phyloP scores from a whole-genome alignment of 2,888 invertebrate genomes.

The Plebejus anna region DNA sequence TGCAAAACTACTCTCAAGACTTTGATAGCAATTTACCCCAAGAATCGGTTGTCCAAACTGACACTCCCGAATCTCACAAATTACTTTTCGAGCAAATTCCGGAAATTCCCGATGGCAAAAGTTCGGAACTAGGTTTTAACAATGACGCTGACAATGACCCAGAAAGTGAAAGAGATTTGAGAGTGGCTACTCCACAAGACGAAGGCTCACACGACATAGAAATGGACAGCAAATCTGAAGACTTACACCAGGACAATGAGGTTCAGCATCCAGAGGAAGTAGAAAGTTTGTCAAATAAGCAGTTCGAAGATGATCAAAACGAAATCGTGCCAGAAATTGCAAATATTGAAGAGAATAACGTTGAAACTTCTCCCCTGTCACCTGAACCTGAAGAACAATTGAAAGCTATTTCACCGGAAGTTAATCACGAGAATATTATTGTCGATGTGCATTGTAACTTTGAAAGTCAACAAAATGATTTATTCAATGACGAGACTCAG shows the following conservation, averaged over 20 bases:
- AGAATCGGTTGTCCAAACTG: conserved; percentile 60
- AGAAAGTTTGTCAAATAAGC: conserved; percentile 38
- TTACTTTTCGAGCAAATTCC: conserved; percentile 74
- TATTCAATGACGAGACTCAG: conserved; percentile 32
- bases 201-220: conserved; percentile 63
- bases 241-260: conserved; percentile 33
- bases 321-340: conserved; percentile 29
- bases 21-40: conserved; percentile 59
- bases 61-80: conserved; percentile 75
- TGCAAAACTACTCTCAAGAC: conserved; percentile 56
- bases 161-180: conserved; percentile 59
- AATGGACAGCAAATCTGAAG: conserved; percentile 58
- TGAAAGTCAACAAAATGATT: conserved; percentile 36
- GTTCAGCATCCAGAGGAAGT: conserved; percentile 8
- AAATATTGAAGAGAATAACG: conserved; percentile 32
- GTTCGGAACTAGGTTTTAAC: conserved; percentile 68
- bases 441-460: conserved; percentile 48
- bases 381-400: conserved; percentile 32
- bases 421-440: conserved; percentile 41
- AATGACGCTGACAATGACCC: conserved; percentile 59
- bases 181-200: conserved; percentile 58
- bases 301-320: conserved; percentile 30
- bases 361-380: conserved; percentile 30
- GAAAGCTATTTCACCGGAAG: conserved; percentile 33
- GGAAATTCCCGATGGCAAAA: conserved; percentile 74